Evolutionary conservation across 2,113 vertebrate genomes (phyloP).

Genomic region (Psammodynastes pulverulentus): DNA sequence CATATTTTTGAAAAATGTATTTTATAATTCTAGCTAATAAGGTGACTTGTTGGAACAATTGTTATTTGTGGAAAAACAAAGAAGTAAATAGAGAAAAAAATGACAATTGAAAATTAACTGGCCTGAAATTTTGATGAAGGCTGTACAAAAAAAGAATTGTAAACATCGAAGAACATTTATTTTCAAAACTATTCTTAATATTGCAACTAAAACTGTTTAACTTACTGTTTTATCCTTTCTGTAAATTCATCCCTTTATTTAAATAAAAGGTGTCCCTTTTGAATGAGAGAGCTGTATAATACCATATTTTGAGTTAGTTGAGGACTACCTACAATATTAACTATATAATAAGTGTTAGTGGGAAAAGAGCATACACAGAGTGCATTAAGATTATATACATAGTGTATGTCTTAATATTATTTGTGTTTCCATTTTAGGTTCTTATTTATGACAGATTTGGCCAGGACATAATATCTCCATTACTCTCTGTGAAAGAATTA

Average conservation of each 20-base stretch:
- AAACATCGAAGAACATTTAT: neutral
- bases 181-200: neutral
- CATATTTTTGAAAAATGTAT: neutral
- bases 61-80: neutral
- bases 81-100: neutral
- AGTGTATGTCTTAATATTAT: neutral
- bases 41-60: neutral
- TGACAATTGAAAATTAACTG: neutral
- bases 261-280: neutral
- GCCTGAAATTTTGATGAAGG: neutral
- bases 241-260: neutral
- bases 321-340: neutral
- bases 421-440: slow-evolving; percentile 72
- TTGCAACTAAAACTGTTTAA: neutral
- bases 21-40: neutral
- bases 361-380: neutral
- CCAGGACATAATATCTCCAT: slow-evolving; percentile 98
- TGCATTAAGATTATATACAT: neutral
- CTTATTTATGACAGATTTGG: slow-evolving; percentile 96
- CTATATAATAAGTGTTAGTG: neutral
- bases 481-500: slow-evolving; percentile 94
- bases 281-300: neutral
- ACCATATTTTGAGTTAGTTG: neutral
- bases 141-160: neutral
- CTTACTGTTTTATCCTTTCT: neutral